Base-by-base conservation (phyloP, 1,140 invertebrate genomes). In the Octopus sinensis region DNA sequence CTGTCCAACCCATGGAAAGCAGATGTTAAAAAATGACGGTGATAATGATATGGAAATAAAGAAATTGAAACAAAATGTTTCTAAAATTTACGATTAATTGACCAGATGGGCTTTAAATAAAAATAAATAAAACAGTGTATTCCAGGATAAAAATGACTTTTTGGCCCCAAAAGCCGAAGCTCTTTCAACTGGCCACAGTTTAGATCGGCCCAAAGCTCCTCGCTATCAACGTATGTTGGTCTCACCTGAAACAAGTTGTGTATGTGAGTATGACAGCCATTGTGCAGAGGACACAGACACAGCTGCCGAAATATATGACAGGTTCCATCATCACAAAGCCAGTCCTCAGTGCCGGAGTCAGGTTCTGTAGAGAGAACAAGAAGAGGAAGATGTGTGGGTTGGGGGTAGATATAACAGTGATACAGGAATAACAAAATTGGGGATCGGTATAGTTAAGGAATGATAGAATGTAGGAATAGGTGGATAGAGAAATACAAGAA, bases 271-370 rank as follows among this genome's bases (percentile, higher is more conserved):
- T 94, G 71, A 94, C 94, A 79, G 94, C 93, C 85, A 94, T 93
- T 5, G 96, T 91, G 87, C 95, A 95, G 0, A 93, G 90, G 68
- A 95, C 93, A 53, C 95, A 92, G 52, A 96, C 90, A 10, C 94
- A 93, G 86, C 95, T 95, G 4, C 96, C 96, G 6, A 95, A 92
- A 86, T 96, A 97, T 30, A 97, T 93, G 0, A 94, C 94, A 2
- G 95, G 93, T 85, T 96, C 85, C 87, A 90, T 88, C 82, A 95
- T 51, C 76, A 87, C 94, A 94, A 76, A 94, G 93, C 82, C 93
- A 93, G 87, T 95, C 95, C 77, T 93, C 90, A 4, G 93, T 93
- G 76, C 94, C 93, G 30, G 92, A 91, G 43, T 82, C 54, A 80
- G 54, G 43, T 81, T 78, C 83, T 84, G 80, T 6, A 62, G 17